These are phyloP conservation scores for Heliconius hermathena DNA, from an alignment of 1,140 invertebrate genomes.

Conservation along the genomic window DNA sequence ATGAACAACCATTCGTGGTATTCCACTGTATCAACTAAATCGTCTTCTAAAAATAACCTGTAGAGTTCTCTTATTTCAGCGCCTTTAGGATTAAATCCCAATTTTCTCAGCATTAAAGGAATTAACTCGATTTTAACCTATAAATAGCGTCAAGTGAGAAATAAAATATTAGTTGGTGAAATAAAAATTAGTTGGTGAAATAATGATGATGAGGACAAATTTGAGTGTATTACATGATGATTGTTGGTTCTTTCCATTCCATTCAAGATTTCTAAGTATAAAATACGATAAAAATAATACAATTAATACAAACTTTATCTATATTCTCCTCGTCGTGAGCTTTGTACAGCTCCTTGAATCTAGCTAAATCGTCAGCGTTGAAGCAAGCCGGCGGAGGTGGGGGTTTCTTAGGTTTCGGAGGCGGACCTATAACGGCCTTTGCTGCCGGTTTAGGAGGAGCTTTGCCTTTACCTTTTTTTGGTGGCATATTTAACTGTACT, in stretches of 20 bases:
- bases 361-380: conserved; percentile 58
- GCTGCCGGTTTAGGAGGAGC: conserved; percentile 40
- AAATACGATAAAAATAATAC: too few relatives aligned
- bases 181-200: too few relatives aligned
- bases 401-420: conserved; percentile 68
- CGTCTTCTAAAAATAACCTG: conserved; percentile 66
- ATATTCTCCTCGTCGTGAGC: conserved; percentile 68
- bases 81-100: conserved; percentile 72
- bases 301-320: conserved; percentile 56
- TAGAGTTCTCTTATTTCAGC: conserved; percentile 63
- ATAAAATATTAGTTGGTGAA: background rate
- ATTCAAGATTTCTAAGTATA: too few relatives aligned
- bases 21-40: conserved; percentile 69
- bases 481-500: conserved; percentile 39
- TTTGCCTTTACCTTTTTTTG: conserved; percentile 55
- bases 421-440: conserved; percentile 49
- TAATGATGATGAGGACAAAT: too few relatives aligned
- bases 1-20: conserved; percentile 68
- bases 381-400: conserved; percentile 71
- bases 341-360: conserved; percentile 68
- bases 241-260: too few relatives aligned
- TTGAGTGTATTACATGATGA: too few relatives aligned
- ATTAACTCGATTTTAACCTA: conserved; percentile 64
- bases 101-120: conserved; percentile 66
- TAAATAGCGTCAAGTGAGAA: background rate